Evolutionary conservation across 2,888 invertebrate genomes (phyloP).

Genomic region (Iselma pallidipennis): DNA sequence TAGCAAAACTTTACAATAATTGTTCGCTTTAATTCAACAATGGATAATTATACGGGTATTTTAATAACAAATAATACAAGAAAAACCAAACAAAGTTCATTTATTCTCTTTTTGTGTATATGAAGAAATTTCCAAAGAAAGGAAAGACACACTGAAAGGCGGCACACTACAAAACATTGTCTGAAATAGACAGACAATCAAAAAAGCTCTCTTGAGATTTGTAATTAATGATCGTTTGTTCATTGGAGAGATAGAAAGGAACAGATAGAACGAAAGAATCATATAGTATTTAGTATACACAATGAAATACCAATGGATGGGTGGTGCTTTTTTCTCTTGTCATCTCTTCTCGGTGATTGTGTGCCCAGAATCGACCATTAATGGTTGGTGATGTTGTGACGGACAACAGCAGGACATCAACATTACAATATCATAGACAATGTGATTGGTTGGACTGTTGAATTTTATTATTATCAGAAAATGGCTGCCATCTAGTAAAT

Average conservation of each 20-base stretch:
- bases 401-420: conserved; percentile 31
- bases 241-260: neutral
- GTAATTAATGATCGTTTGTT: neutral
- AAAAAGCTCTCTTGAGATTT: neutral
- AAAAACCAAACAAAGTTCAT: neutral
- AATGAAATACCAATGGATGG: conserved; percentile 32
- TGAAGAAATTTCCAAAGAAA: too few species aligned
- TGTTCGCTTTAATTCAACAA: neutral
- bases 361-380: neutral
- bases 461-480: conserved; percentile 17
- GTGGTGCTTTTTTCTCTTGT: conserved; percentile 19
- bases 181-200: neutral
- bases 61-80: neutral
- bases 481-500: conserved; percentile 5
- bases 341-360: neutral
- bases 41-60: neutral
- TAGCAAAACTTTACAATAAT: neutral
- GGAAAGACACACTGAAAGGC: too few species aligned
- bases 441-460: conserved; percentile 16
- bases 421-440: conserved; percentile 17
- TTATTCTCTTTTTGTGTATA: neutral
- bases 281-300: conserved; percentile 3
- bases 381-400: neutral
- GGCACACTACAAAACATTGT: too few species aligned
- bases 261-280: too few species aligned